These are phyloP conservation scores for Theretra japonica DNA, from an alignment of 2,888 invertebrate genomes.

Conservation along the genomic window DNA sequence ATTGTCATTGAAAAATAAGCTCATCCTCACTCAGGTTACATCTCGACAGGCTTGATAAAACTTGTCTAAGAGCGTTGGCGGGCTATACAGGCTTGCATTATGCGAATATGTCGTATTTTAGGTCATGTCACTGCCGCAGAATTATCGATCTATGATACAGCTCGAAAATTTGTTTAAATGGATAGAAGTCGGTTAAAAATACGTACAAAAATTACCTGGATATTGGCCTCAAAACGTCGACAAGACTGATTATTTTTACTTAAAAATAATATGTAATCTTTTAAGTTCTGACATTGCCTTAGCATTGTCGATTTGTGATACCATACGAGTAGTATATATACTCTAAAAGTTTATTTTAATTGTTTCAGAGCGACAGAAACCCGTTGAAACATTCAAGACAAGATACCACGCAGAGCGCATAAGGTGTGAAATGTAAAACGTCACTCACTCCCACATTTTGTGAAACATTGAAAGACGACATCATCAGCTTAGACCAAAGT, in stretches of 20 bases:
- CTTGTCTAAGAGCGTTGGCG: not conserved
- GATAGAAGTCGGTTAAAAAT: no score
- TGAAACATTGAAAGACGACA: not conserved
- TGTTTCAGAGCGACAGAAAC: not conserved
- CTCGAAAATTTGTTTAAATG: no score
- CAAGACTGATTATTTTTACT: no score
- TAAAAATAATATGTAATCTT: not conserved
- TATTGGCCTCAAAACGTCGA: no score
- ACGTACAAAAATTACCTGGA: no score
- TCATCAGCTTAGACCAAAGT: no score
- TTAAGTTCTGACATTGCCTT: not conserved
- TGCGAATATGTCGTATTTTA: not conserved
- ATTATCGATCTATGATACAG: not conserved
- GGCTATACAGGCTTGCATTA: not conserved
- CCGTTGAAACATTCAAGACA: not conserved
- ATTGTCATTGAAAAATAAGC: conserved; percentile 9
- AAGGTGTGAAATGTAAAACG: conserved; percentile 9
- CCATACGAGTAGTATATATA: not conserved
- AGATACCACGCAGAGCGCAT: not conserved
- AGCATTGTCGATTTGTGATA: not conserved
- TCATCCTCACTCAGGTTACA: conserved; percentile 14
- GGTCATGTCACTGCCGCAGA: not conserved
- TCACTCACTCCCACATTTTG: not conserved
- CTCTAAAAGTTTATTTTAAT: conserved; percentile 18
- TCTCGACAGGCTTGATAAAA: conserved; percentile 14